Evolutionary conservation across 2,888 invertebrate genomes (phyloP), one percentile per base, ranked within the genome.

Genomic region (Microchrysa polita): DNA sequence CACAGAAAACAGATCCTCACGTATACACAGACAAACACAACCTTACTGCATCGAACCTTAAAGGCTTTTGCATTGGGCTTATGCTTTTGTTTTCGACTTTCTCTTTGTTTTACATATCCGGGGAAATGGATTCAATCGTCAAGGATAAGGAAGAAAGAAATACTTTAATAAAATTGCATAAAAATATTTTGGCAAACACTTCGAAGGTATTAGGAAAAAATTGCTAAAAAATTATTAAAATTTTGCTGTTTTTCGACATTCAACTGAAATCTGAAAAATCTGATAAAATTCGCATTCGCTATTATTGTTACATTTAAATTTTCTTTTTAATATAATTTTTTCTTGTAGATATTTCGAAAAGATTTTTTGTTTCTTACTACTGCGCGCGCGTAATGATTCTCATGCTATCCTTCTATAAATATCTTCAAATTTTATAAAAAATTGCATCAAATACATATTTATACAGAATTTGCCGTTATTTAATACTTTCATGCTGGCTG

Each of bases 271-370:
- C n/a, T n/a, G n/a, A 18, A 27, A 67, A 20, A 67, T 52, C 27
- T 22, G 18, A 52, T 23, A n/a, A n/a, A n/a, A 53, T 52, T 67
- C 7, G 7, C 27, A 34, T 7, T 34, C 27, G 27, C 27, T 34
- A 34, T 34, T 34, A 34, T n/a, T n/a, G n/a, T n/a, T n/a, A n/a
- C n/a, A n/a, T 20, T 67, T 60, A n/a, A 60, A 18, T 55, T 57
- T 18, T n/a, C 57, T 40, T 34, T 34, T 34, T 34, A 5, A 55
- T 67, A 14, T 18, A 48, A 18, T 69, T 55, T 59, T 57, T 40
- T 57, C 20, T 67, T 69, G 69, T 57, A 55, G 55, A 69, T 20
- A 69, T 55, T 34, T 67, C 53, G 42, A 69, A 55, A 69, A 69
- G 18, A 57, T 42, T n/a, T n/a, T n/a, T n/a, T n/a, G n/a, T n/a